Evolutionary conservation across 2,888 invertebrate genomes (phyloP).

Genomic region (Rhogogaster chlorosoma): DNA sequence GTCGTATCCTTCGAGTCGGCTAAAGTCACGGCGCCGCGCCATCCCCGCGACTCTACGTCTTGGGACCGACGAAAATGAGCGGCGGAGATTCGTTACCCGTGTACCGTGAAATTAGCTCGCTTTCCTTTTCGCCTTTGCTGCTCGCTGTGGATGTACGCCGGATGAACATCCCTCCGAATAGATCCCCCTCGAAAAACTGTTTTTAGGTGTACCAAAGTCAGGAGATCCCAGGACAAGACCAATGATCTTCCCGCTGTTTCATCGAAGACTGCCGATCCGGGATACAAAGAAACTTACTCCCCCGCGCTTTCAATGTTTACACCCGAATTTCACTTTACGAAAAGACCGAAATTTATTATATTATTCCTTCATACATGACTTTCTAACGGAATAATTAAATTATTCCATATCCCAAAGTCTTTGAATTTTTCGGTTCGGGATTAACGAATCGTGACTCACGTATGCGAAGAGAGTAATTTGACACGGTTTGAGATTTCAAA

Average conservation of each 20-base stretch:
- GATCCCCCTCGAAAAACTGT: background rate
- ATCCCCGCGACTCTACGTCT: background rate
- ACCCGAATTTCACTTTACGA: background rate
- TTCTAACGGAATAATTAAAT: too few relatives aligned
- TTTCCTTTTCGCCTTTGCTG: slow-evolving; percentile 29
- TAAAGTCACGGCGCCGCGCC: background rate
- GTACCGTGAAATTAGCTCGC: slow-evolving; percentile 48
- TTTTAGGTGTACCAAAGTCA: background rate
- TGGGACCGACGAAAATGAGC: slow-evolving; percentile 10
- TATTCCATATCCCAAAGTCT: too few relatives aligned
- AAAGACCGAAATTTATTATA: too few relatives aligned
- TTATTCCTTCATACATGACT: too few relatives aligned
- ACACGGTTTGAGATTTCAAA: background rate
- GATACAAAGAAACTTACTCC: background rate
- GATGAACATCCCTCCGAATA: slow-evolving; percentile 1
- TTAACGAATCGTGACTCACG: background rate
- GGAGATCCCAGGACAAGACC: background rate
- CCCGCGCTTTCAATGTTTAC: background rate
- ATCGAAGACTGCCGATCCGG: background rate
- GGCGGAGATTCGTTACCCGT: slow-evolving; percentile 35
- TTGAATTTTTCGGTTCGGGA: background rate
- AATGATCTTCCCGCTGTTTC: slow-evolving; percentile 8
- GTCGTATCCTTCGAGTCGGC: slow-evolving; percentile 33
- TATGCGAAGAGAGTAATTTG: too few relatives aligned
- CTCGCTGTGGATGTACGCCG: background rate